Evolutionary conservation across 23 tunicate genomes (phyloP), one percentile per base, ranked within the genome.

Genomic region (Halocynthia aurantium): DNA sequence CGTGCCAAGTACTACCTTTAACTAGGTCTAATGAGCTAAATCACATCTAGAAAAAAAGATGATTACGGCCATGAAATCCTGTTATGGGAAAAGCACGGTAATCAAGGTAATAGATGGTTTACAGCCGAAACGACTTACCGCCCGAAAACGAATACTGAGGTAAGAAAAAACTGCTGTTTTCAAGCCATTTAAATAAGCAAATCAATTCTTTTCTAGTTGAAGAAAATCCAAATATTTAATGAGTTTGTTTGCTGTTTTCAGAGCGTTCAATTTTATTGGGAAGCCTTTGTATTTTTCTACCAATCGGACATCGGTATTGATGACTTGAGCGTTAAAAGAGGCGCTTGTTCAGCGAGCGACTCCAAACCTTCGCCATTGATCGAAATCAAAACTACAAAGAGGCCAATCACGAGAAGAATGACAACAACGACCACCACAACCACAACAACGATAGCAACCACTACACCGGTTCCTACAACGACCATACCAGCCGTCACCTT

Each of bases 261-360:
- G 98, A 15, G 69, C 44, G 98, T 92, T 11, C 98, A 92, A 70
- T 92, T 86, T 65, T 92, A 86, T 76, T 92, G 98, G 98, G 92
- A 92, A 78, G 83, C 81, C 11, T 92, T 69, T 75, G 85, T 86
- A 21, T 86, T 75, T 82, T 92, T 57, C 80, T 92, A 92, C 82
- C 98, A 92, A 86, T 92, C 98, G 52, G 98, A 92, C 69, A 61
- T 83, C 31, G 98, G 84, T 10, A 12, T 92, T 6, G 98, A 92
- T 69, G 98, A 92, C 44, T 79, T 92, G 19, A 12, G 44, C 7
- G 70, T 92, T 31, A 61, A 49, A 6, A 52, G 75, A 12, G 90
- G 89, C 9, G 21, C 61, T n/a, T 82, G 88, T 55, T 8, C 62
- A 19, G 62, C 81, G n/a, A 74, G 87, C 7, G 52, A 76, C 11